Evolutionary conservation across 1,140 invertebrate species (phyloP).

Genomic region (Vanessa tameamea): DNA sequence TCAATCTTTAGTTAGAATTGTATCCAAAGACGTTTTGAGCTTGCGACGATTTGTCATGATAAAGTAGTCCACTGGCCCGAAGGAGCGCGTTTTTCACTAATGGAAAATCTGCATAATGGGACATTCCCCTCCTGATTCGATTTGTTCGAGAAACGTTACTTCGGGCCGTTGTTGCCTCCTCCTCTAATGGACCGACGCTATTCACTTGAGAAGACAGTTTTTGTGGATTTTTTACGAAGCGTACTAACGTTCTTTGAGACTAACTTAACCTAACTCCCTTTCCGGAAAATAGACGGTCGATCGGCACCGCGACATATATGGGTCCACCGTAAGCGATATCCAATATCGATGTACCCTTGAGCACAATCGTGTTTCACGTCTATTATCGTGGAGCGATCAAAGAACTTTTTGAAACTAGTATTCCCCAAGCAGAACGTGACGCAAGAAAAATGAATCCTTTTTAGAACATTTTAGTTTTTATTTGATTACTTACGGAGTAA

Average conservation of each 20-base stretch:
- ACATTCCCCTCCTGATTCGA: conserved; percentile 63
- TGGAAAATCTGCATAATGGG: conserved; percentile 77
- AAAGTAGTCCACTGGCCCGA: conserved; percentile 14
- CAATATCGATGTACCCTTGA: conserved; percentile 52
- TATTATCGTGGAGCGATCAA: conserved; percentile 51
- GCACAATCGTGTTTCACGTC: conserved; percentile 46
- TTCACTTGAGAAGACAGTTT: conserved; percentile 60
- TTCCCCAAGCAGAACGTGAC: conserved; percentile 36
- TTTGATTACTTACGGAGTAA: background rate
- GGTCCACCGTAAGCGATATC: conserved; percentile 60
- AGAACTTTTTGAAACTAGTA: conserved; percentile 38
- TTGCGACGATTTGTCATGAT: conserved; percentile 20
- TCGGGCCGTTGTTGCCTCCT: conserved; percentile 37
- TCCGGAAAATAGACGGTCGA: conserved; percentile 46
- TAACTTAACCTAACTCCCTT: conserved; percentile 46
- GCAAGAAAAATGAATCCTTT: conserved; percentile 28
- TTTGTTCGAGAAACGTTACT: conserved; percentile 63
- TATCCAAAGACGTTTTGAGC: background rate
- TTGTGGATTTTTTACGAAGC: conserved; percentile 39
- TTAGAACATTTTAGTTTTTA: conserved; percentile 1
- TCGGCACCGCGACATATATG: conserved; percentile 51
- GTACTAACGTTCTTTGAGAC: conserved; percentile 46
- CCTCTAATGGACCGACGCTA: conserved; percentile 59
- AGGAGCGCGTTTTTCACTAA: conserved; percentile 61
- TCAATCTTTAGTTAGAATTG: no score